Evolutionary conservation across 2,797 vertebrate species (phyloP).

Genomic region (Cirrhinus molitorella): DNA sequence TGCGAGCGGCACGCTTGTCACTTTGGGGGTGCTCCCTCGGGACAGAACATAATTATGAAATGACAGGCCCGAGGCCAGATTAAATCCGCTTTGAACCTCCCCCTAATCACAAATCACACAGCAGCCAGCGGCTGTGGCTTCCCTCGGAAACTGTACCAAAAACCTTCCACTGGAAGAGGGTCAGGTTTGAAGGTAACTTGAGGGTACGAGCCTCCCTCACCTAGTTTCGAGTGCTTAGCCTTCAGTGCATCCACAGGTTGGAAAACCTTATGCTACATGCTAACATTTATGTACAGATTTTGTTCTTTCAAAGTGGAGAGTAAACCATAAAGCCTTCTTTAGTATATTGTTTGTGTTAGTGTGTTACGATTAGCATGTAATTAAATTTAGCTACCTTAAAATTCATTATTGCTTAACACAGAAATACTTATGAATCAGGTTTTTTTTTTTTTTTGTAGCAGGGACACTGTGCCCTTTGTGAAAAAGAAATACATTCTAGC

Average conservation of each 20-base stretch:
- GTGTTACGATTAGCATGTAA: neutral
- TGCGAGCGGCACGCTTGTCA: conserved; percentile 74
- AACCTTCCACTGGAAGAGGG: conserved; percentile 79
- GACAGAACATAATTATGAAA: conserved; percentile 83
- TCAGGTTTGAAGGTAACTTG: conserved; percentile 73
- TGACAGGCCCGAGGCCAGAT: conserved; percentile 75
- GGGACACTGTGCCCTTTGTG: neutral
- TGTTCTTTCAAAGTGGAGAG: neutral
- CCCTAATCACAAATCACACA: conserved; percentile 81
- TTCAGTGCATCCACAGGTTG: neutral
- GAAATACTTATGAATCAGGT: neutral
- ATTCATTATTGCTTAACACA: neutral
- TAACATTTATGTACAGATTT: neutral
- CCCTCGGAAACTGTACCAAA: conserved; percentile 81
- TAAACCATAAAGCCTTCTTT: neutral
- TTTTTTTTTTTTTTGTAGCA: neutral
- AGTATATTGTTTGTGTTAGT: neutral
- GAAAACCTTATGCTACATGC: neutral
- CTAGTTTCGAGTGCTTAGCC: neutral
- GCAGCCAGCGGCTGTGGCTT: conserved; percentile 70
- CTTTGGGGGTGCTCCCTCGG: conserved; percentile 77
- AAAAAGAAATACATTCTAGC: neutral
- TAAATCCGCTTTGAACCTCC: conserved; percentile 75
- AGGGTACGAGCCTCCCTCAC: conserved; percentile 36
- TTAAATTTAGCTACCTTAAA: neutral